Conservation (phyloP, 2,888 invertebrate species). For the Leptogaster cylindrica region DNA sequence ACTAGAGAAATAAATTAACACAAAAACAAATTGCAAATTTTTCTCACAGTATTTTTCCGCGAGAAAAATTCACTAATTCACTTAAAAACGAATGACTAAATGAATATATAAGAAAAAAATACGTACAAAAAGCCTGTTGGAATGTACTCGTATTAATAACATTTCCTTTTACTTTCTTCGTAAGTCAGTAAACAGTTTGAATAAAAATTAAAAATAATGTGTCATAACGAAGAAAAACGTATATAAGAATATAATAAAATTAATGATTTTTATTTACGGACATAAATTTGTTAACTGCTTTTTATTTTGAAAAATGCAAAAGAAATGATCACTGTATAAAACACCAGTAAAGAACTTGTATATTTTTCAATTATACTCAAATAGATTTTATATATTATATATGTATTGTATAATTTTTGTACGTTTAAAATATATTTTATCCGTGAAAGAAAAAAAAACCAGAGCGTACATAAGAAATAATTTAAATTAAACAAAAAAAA, state of each 20-base stretch:
- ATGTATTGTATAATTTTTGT: conserved; percentile 14
- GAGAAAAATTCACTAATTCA: too few species aligned
- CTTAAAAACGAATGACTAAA: neutral
- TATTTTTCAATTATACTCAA: conserved; percentile 23
- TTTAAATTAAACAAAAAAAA: neutral
- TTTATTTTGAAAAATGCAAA: too few species aligned
- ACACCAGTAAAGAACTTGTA: conserved; percentile 23
- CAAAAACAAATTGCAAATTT: too few species aligned
- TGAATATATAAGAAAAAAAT: neutral
- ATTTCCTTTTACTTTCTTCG: too few species aligned
- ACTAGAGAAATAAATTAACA: too few species aligned
- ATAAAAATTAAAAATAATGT: neutral
- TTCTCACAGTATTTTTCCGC: too few species aligned
- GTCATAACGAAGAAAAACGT: neutral
- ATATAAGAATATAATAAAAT: too few species aligned
- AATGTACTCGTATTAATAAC: neutral
- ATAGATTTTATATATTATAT: conserved; percentile 10
- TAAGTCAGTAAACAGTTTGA: neutral
- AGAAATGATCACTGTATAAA: conserved; percentile 18
- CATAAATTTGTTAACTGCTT: too few species aligned
- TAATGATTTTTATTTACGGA: too few species aligned
- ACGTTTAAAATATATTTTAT: conserved; percentile 20
- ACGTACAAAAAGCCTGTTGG: neutral
- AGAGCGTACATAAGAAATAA: neutral
- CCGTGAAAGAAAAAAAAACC: neutral